phyloP scores from a whole-genome alignment of 2,113 vertebrate genomes.

The Colius striatus region DNA sequence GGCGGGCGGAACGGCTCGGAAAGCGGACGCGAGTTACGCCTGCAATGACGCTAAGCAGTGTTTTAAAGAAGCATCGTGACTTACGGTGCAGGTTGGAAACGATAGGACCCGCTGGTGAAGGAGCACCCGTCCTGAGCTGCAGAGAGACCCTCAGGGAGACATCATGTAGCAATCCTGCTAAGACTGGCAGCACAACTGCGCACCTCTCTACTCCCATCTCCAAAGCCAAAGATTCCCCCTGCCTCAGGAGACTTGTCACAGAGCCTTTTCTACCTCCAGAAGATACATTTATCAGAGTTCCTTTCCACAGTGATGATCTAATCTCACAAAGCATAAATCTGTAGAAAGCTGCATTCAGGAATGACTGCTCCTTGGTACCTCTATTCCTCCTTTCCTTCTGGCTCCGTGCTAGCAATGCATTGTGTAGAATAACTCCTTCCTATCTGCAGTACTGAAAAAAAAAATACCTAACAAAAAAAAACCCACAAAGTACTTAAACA shows the following conservation, averaged over 20 bases:
- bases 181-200: background rate
- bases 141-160: no score
- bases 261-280: background rate
- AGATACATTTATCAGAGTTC: background rate
- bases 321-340: background rate
- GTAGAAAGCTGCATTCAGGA: background rate
- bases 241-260: background rate
- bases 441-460: background rate
- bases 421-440: background rate
- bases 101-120: background rate
- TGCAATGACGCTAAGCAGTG: background rate
- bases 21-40: no score
- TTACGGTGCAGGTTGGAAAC: background rate
- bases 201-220: background rate
- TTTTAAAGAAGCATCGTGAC: accelerated
- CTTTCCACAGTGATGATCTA: background rate
- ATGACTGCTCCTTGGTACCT: background rate
- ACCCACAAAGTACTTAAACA: background rate
- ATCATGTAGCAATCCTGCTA: background rate
- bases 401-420: background rate
- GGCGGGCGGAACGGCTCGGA: no score
- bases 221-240: background rate
- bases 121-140: background rate
- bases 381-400: background rate
- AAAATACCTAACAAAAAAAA: no score